Evolutionary conservation across 2,888 invertebrate species (phyloP).

Genomic region (Xylota sylvarum): DNA sequence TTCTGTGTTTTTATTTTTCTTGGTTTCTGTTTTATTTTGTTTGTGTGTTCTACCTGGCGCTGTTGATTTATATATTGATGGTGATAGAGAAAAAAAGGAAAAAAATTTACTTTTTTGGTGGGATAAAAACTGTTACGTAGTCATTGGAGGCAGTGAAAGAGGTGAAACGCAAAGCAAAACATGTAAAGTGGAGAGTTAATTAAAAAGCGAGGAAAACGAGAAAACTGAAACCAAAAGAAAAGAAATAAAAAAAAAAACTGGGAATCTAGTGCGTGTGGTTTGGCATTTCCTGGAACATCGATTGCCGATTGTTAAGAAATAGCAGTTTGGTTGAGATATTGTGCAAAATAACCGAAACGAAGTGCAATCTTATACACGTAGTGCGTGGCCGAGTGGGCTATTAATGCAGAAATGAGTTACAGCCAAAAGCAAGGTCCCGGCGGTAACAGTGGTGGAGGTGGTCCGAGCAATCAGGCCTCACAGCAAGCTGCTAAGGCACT

Average conservation of each 20-base stretch:
- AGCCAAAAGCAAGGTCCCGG: conserved; percentile 80
- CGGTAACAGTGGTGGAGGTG: conserved; percentile 78
- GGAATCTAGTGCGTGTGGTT: conserved; percentile 57
- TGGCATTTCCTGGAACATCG: conserved; percentile 62
- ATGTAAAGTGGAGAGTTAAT: conserved; percentile 74
- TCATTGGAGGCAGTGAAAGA: conserved; percentile 60
- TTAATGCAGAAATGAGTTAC: conserved; percentile 79
- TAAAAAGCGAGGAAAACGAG: conserved; percentile 56
- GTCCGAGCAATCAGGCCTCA: conserved; percentile 79
- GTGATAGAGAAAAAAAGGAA: conserved; percentile 37
- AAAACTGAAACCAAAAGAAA: conserved; percentile 46
- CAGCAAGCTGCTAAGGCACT: conserved; percentile 80
- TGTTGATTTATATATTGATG: conserved; percentile 64
- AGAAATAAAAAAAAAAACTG: conserved; percentile 46
- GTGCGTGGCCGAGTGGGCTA: conserved; percentile 43
- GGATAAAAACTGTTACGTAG: conserved; percentile 75
- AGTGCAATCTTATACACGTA: conserved; percentile 45
- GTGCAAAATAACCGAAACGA: conserved; percentile 54
- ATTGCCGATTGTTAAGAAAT: conserved; percentile 20
- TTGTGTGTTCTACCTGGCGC: conserved; percentile 70
- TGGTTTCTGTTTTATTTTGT: conserved; percentile 69
- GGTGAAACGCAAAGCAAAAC: conserved; percentile 67
- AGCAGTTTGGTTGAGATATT: not conserved
- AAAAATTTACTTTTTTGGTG: conserved; percentile 62
- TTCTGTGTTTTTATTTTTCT: conserved; percentile 69